phyloP scores from a whole-genome alignment of 2,797 vertebrate genomes.

The Chelon labrosus region DNA sequence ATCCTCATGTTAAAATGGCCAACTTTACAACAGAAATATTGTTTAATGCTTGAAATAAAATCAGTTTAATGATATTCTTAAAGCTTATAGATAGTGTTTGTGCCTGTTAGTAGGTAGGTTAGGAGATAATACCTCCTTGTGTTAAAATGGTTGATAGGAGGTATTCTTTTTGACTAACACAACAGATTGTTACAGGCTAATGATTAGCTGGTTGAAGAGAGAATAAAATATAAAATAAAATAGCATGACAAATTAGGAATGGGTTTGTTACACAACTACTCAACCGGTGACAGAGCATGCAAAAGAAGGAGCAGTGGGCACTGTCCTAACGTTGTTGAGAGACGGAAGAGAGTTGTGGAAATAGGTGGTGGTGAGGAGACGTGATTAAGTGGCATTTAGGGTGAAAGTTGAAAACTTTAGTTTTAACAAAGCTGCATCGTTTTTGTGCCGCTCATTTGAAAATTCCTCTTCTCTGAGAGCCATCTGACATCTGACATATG shows the following conservation, averaged over 20 bases:
- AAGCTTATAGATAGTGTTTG: not conserved
- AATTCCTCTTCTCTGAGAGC: not conserved
- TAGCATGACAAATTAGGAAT: slow-evolving; percentile 19
- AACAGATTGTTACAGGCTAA: slow-evolving; percentile 19
- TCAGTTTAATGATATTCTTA: not conserved
- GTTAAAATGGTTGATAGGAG: slow-evolving; percentile 6
- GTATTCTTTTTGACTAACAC: slow-evolving; percentile 23
- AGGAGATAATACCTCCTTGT: not conserved
- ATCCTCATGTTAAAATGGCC: too few species aligned
- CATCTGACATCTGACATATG: slow-evolving; percentile 10
- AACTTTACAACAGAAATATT: too few species aligned
- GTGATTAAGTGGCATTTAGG: slow-evolving; percentile 60
- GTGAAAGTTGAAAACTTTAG: slow-evolving; percentile 30
- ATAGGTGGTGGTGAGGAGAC: slow-evolving; percentile 46
- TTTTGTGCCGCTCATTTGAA: not conserved
- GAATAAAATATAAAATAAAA: slow-evolving; percentile 32
- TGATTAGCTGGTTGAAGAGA: slow-evolving; percentile 29
- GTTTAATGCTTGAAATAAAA: too few species aligned
- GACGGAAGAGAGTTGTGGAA: slow-evolving; percentile 40
- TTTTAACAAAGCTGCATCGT: not conserved
- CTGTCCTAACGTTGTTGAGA: slow-evolving; percentile 39
- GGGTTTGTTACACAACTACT: slow-evolving; percentile 41
- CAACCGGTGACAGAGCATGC: slow-evolving; percentile 33
- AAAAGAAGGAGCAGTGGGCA: slow-evolving; percentile 34
- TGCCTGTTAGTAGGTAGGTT: not conserved